Evolutionary conservation across 2,888 invertebrate genomes (phyloP).

Genomic region (Euplexia lucipara): DNA sequence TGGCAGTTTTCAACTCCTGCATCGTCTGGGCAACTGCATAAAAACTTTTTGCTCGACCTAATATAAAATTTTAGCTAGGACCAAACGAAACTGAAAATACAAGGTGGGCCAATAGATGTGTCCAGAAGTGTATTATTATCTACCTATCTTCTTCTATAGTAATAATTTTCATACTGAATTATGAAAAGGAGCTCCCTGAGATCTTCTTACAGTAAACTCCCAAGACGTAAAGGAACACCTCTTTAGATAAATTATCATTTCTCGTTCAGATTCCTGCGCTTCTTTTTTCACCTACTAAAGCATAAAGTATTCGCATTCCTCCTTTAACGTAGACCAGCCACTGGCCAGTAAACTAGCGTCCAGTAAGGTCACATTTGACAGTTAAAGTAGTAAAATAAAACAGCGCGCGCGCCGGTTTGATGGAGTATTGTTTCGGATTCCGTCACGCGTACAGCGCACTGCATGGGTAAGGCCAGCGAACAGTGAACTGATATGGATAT

Average conservation of each 20-base stretch:
- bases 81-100: too few relatives aligned
- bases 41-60: too few relatives aligned
- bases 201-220: too few relatives aligned
- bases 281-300: slow-evolving; percentile 27
- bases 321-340: slow-evolving; percentile 38
- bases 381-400: slow-evolving; percentile 77
- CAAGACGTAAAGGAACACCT: background rate
- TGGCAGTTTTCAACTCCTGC: too few relatives aligned
- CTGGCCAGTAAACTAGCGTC: slow-evolving; percentile 58
- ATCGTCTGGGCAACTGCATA: too few relatives aligned
- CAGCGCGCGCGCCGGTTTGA: slow-evolving; percentile 73
- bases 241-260: background rate
- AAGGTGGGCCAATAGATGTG: too few relatives aligned
- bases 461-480: slow-evolving; percentile 77
- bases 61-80: too few relatives aligned
- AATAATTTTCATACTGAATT: background rate
- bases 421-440: slow-evolving; percentile 88
- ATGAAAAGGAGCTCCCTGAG: background rate
- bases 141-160: too few relatives aligned
- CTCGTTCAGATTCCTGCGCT: background rate
- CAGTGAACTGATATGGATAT: slow-evolving; percentile 60
- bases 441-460: slow-evolving; percentile 75
- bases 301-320: slow-evolving; percentile 46
- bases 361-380: slow-evolving; percentile 71
- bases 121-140: too few relatives aligned